A percentile compares a stretch with the other conserved stretches of the same genome.
Conservation (phyloP, 2,113 vertebrate species). For the Notothenia coriiceps region DNA sequence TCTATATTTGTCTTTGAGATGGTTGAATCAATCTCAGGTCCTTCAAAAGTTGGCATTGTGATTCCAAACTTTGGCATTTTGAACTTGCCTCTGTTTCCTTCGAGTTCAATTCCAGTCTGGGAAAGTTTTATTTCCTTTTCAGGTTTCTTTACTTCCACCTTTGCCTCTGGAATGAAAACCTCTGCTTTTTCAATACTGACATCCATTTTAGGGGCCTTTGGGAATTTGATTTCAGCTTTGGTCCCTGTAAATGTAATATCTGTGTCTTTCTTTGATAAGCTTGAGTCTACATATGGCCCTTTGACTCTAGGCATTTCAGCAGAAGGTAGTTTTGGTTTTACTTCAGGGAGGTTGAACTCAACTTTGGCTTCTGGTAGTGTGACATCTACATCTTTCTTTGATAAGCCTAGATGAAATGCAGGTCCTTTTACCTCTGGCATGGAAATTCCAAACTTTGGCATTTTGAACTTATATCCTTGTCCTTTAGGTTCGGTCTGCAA, state of each 20-base stretch:
- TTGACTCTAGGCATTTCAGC: no score
- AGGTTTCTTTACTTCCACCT: slow-evolving; percentile 21
- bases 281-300: no score
- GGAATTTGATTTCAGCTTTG: no score
- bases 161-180: no score
- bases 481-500: slow-evolving; percentile 7
- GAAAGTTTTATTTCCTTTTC: background rate
- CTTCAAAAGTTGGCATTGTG: slow-evolving; percentile 14
- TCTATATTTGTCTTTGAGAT: slow-evolving; percentile 31
- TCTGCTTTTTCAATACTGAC: no score
- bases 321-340: no score
- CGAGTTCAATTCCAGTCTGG: background rate
- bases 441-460: slow-evolving; percentile 46
- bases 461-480: slow-evolving; percentile 37
- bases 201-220: no score
- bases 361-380: slow-evolving; percentile 12
- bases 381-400: slow-evolving; percentile 44
- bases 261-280: no score
- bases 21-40: slow-evolving; percentile 21
- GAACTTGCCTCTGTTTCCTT: slow-evolving; percentile 9
- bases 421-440: slow-evolving; percentile 28
- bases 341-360: background rate
- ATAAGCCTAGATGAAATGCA: slow-evolving; percentile 18
- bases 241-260: no score
- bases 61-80: slow-evolving; percentile 52